Evolutionary conservation across 2,797 vertebrate species (phyloP).

Genomic region (Benthosema pterotum): DNA sequence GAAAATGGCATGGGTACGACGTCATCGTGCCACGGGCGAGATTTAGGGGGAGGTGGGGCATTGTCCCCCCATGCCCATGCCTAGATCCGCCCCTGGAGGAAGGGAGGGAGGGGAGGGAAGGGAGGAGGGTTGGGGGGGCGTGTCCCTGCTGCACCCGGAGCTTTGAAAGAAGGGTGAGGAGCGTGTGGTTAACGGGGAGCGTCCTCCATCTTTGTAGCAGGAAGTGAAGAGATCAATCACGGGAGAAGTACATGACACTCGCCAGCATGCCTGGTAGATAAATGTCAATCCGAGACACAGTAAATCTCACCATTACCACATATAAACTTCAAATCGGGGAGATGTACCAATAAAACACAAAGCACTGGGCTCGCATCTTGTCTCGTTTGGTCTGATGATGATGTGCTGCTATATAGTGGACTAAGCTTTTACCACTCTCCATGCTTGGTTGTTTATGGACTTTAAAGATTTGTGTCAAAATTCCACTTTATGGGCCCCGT

Average conservation of each 20-base stretch:
- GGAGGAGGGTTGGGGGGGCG: conserved; percentile 44
- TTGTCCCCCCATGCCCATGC: too few relatives aligned
- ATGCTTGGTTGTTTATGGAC: background rate
- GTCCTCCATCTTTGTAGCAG: conserved; percentile 74
- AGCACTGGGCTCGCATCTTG: conserved; percentile 9
- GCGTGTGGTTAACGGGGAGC: conserved; percentile 65
- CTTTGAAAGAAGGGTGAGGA: conserved; percentile 59
- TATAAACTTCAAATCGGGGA: conserved; percentile 33
- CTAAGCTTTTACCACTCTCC: background rate
- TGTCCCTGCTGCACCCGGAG: conserved; percentile 56
- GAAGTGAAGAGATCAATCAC: conserved; percentile 76
- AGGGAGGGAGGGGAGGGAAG: too few relatives aligned
- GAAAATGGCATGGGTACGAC: too few relatives aligned
- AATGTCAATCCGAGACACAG: conserved; percentile 65
- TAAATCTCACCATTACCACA: conserved; percentile 60
- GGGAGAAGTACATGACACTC: conserved; percentile 68
- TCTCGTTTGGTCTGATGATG: conserved; percentile 30
- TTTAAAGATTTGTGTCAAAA: too few relatives aligned
- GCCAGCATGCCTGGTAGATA: conserved; percentile 68
- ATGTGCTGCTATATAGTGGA: conserved; percentile 2
- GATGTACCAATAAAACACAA: conserved; percentile 23
- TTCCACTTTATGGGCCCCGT: too few relatives aligned
- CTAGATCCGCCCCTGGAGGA: too few relatives aligned
- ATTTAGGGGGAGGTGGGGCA: too few relatives aligned
- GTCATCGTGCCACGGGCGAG: too few relatives aligned